Base-by-base conservation (phyloP, 2,113 vertebrate genomes). In the Apodemus speciosus region DNA sequence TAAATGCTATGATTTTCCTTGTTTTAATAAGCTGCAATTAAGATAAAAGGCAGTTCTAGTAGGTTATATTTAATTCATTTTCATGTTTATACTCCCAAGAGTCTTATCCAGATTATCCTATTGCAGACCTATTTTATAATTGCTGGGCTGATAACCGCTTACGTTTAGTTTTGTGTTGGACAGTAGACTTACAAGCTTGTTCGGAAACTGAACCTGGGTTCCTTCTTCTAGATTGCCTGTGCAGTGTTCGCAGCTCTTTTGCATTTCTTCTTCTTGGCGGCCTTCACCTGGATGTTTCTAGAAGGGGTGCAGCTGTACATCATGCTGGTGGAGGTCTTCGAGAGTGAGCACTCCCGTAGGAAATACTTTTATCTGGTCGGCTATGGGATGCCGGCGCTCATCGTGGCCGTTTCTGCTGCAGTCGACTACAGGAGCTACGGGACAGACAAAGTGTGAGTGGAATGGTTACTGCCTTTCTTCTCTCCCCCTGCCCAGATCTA, bases 201-300 rank as follows among this genome's bases (percentile, higher is more conserved):
- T 49, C 18, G 21, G 38, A 56, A 27, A 84, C 18, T 86, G n/a
- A 73, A 0, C 0, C 0, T 32, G 11, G 21, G 3, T 56, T 75
- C 56, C 76, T 53, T 96, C 88, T 49, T 4, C 71, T 98, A 99
- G 99, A 99, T 99, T 43, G 99, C 99, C 62, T 99, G 99, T 91
- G 99, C 99, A 0, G 99, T 99, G 86, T 99, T 99, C 7, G 99
- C 99, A 30, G 99, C 99, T 51, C 98, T 99, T 90, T 98, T 99
- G 68, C 99, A 99, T 96, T 99, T 99, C 98, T 99, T 99, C 98
- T 99, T 99, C 98, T 97, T 99, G 98, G 99, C 99, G 2, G 99
- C 99, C 43, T 99, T 99, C 98, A 99, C 99, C 0, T 99, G 99
- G 99, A 99, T 99, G 99, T 99, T 99, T 97, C 98, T 99, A 97